These are phyloP conservation scores for Aleiodes sp. DNA, from an alignment of 1,140 invertebrate species.

Conservation along the genomic window DNA sequence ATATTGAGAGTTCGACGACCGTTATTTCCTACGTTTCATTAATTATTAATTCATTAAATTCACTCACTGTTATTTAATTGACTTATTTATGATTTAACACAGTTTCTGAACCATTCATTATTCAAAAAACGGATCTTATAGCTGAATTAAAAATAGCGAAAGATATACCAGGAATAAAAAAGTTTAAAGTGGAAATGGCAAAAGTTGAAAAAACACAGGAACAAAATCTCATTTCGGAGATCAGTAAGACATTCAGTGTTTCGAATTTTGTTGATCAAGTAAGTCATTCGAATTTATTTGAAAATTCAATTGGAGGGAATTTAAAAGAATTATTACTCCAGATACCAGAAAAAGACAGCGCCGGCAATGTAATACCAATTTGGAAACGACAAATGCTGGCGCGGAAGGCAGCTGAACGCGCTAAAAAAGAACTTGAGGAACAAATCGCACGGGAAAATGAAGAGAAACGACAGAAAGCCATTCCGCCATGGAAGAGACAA, in stretches of 20 bases:
- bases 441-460: slow-evolving; percentile 84
- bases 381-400: slow-evolving; percentile 97
- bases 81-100: slow-evolving; percentile 33
- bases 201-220: slow-evolving; percentile 82
- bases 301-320: neutral
- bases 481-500: slow-evolving; percentile 93
- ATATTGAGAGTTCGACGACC: neutral
- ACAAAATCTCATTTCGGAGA: slow-evolving; percentile 82
- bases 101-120: slow-evolving; percentile 76
- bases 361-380: slow-evolving; percentile 88
- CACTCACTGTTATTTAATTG: slow-evolving; percentile 16
- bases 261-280: slow-evolving; percentile 91
- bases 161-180: slow-evolving; percentile 89
- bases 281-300: slow-evolving; percentile 54
- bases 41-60: neutral
- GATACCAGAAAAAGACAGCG: slow-evolving; percentile 88
- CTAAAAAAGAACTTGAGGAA: slow-evolving; percentile 88
- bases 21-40: slow-evolving; percentile 5
- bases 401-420: slow-evolving; percentile 90
- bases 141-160: slow-evolving; percentile 90
- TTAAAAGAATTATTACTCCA: slow-evolving; percentile 58
- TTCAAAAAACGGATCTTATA: slow-evolving; percentile 85
- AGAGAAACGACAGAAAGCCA: slow-evolving; percentile 82
- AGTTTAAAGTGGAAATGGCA: slow-evolving; percentile 87
- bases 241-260: slow-evolving; percentile 83